Evolutionary conservation across 2,888 invertebrate species (phyloP).

Genomic region (Thereva nobilitata): DNA sequence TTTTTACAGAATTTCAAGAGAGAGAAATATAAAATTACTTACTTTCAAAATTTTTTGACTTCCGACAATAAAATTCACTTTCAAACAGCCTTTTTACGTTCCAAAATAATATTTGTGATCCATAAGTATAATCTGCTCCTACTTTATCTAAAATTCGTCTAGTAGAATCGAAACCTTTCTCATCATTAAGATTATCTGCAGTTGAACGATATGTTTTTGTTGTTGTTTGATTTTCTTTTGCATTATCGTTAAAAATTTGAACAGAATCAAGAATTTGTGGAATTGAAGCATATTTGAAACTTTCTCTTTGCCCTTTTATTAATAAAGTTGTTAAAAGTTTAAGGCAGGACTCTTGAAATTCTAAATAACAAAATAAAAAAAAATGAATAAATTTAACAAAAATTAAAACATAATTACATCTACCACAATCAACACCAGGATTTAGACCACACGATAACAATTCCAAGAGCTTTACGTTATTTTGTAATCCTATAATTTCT

Average conservation of each 20-base stretch:
- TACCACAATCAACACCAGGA: constrained; percentile 8
- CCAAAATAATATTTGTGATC: constrained; percentile 18
- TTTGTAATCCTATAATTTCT: constrained; percentile 3
- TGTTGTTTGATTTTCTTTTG: neutral
- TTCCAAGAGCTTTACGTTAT: neutral
- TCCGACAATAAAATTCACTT: neutral
- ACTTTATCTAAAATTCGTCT: neutral
- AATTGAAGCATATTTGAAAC: constrained; percentile 24
- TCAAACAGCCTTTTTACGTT: constrained; percentile 4
- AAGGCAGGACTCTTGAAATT: constrained; percentile 30
- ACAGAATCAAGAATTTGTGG: constrained; percentile 32
- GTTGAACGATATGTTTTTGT: neutral
- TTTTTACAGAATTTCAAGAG: too few species aligned
- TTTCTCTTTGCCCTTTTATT: constrained; percentile 33
- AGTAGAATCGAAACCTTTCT: too few species aligned
- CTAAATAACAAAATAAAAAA: constrained; percentile 13
- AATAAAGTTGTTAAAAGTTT: constrained; percentile 36
- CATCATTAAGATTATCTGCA: too few species aligned
- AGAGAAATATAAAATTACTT: neutral
- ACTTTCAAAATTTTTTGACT: constrained; percentile 4
- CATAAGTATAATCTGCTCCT: constrained; percentile 5
- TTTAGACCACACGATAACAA: neutral
- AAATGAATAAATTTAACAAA: neutral
- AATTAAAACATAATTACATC: neutral
- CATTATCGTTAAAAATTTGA: neutral